Conservation (phyloP, 2,797 vertebrate genomes). For the Jordanella pulchra region DNA sequence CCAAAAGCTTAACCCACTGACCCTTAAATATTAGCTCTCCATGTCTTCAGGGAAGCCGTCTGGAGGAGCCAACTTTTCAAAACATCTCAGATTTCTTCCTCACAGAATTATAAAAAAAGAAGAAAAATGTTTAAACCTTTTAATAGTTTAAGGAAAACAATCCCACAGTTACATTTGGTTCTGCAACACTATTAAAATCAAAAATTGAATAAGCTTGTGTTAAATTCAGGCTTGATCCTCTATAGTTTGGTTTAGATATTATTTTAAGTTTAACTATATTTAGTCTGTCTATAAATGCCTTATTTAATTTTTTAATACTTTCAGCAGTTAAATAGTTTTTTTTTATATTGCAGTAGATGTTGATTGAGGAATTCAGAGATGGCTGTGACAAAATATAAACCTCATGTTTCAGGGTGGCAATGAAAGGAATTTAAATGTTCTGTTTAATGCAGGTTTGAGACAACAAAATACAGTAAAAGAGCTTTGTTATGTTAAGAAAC, state of each 20-base stretch:
- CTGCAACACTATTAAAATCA: background rate
- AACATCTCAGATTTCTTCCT: background rate
- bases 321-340: no score
- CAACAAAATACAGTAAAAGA: background rate
- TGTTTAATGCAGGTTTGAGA: background rate
- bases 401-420: background rate
- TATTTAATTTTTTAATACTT: background rate
- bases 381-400: background rate
- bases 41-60: slow-evolving; percentile 37
- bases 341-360: no score
- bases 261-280: background rate
- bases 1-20: slow-evolving; percentile 65
- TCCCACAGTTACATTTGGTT: background rate
- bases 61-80: background rate
- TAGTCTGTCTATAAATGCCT: background rate
- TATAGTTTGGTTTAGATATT: background rate
- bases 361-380: background rate
- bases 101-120: no score
- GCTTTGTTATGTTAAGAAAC: background rate
- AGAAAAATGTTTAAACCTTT: background rate
- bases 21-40: slow-evolving; percentile 63
- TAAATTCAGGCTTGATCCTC: background rate
- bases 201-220: background rate
- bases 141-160: background rate
- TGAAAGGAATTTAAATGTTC: no score